phyloP scores from a whole-genome alignment of 2,113 vertebrate genomes.

The Amazona guildingii region DNA sequence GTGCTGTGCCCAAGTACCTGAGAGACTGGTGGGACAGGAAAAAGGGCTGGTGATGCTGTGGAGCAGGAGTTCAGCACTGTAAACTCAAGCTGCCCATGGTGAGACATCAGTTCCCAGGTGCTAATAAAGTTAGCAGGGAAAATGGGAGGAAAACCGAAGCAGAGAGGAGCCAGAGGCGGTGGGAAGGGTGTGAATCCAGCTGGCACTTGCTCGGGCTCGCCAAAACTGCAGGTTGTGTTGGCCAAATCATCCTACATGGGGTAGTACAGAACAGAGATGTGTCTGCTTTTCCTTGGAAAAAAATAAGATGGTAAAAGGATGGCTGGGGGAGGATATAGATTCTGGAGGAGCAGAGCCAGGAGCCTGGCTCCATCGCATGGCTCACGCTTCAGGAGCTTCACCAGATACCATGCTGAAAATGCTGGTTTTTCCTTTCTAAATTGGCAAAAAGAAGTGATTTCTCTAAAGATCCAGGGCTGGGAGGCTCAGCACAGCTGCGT shows the following conservation, averaged over 20 bases:
- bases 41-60: background rate
- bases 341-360: background rate
- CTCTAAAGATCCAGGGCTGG: background rate
- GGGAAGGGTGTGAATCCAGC: background rate
- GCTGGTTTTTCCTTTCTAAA: background rate
- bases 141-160: background rate
- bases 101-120: background rate
- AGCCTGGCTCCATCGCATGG: background rate
- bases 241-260: rapidly evolving
- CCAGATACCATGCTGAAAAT: background rate
- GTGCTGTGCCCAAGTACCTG: background rate
- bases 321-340: background rate
- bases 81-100: rapidly evolving
- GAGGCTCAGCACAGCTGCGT: background rate
- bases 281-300: background rate
- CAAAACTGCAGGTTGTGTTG: background rate
- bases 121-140: background rate
- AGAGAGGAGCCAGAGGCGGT: background rate
- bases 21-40: background rate
- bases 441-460: background rate
- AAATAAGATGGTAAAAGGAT: background rate
- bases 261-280: background rate
- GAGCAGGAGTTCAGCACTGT: background rate
- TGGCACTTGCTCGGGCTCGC: background rate
- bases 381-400: background rate